Evolutionary conservation across 1,140 invertebrate genomes (phyloP), one percentile per base, ranked within the genome.

Genomic region (Bombus picipes): DNA sequence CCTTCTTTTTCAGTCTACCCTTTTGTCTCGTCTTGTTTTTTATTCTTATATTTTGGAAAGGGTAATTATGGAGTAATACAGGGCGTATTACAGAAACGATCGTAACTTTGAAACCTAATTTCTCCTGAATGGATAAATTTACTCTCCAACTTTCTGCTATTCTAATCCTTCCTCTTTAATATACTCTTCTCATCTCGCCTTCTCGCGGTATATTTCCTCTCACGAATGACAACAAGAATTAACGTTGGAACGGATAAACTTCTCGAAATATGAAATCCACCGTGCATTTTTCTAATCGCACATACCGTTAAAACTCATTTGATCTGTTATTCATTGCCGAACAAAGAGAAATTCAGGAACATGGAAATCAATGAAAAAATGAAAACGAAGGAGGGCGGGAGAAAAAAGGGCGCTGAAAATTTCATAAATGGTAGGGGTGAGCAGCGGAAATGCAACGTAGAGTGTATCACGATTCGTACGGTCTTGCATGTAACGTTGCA

Each of bases 401-500:
- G 32, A n/a, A 43, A 70, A 32, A 28, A 43, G 41, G 57, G 41
- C 12, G 73, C 43, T 5, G 65, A 80, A 84, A 71, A 84, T 84
- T 84, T 75, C 41, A 39, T 83, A 76, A 68, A 76, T 47, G 41
- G 41, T 2, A 10, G 70, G 70, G 70, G 8, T 6, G 80, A 73
- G 8, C 34, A 39, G 18, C 72, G 73, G 81, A 83, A 83, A 83
- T 68, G 80, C 80, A 76, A 34, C 70, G 59, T n/a, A 34, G 59
- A 70, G 53, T 72, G 79, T 25, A 66, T 80, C 65, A 32, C 78
- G 66, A 59, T 15, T 34, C 34, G 22, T 10, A n/a, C 37, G 34
- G 32, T 78, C 75, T 53, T 53, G 53, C 72, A 47, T 43, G 75
- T 84, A 78, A 79, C 75, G 59, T 84, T 39, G 37, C 81, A 39